Conservation (phyloP, 2,888 invertebrate species). For the Notodonta ziczac region DNA sequence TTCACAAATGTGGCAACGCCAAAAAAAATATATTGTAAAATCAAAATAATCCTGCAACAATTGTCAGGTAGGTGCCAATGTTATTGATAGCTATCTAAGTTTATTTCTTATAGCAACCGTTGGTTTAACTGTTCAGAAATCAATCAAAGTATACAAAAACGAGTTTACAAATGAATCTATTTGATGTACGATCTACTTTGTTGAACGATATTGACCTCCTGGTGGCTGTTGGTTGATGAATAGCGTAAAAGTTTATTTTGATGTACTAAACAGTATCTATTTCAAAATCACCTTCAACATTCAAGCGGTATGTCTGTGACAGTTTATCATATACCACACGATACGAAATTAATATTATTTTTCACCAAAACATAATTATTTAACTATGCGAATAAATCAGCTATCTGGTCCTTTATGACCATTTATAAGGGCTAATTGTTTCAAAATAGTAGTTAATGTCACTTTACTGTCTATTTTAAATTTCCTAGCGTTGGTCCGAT, state of each 20-base stretch:
- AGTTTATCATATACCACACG: too few relatives aligned
- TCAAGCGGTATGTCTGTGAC: too few relatives aligned
- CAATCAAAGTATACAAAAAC: conserved; percentile 3
- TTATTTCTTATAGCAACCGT: conserved; percentile 4
- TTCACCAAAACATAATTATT: not conserved
- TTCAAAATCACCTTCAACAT: too few relatives aligned
- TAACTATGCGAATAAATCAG: not conserved
- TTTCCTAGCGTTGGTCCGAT: not conserved
- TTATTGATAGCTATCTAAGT: conserved; percentile 1
- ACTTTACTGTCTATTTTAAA: not conserved
- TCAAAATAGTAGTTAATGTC: not conserved
- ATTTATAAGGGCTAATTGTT: not conserved
- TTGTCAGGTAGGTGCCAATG: conserved; percentile 5
- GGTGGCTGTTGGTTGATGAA: not conserved
- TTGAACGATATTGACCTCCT: not conserved
- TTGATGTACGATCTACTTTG: conserved; percentile 2
- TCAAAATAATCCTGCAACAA: conserved; percentile 1
- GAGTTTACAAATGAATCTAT: not conserved
- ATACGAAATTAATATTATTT: not conserved
- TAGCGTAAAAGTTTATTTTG: not conserved
- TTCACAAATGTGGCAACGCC: too few relatives aligned
- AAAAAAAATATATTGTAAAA: not conserved
- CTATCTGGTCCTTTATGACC: not conserved
- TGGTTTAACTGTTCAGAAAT: not conserved
- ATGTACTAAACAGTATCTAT: too few relatives aligned